Evolutionary conservation across 2,113 vertebrate genomes (phyloP), one percentile per base, ranked within the genome.

Genomic region (Myotis davidii): DNA sequence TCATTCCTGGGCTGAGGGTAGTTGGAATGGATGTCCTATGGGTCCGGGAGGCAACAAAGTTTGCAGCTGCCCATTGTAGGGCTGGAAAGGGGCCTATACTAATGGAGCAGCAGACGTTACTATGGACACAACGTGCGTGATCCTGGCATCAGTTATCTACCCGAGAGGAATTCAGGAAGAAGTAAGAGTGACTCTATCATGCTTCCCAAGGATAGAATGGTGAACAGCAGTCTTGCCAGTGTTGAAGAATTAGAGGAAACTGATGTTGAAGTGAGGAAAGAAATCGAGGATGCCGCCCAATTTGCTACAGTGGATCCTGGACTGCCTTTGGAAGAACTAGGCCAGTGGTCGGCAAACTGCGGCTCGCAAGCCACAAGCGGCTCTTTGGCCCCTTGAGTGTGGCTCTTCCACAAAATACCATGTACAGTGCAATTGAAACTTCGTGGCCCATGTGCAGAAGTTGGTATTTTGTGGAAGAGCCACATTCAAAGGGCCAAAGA

Each of bases 111-210:
- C 98, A 99, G 98, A 99, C 99, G 99, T 95, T 99, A 99, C 91
- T 99, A 99, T 82, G 99, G 99, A 96, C 98, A 99, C 97, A 99
- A 99, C 96, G 99, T 99, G 99, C 99, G 98, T 54, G 99, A 99
- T 93, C 99, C 99, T 32, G 99, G 99, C 34, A 97, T 99, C 98
- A 99, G 99, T 98, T 99, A 99, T 97, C 99, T 98, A 34, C 99
- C 99, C 32, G 99, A 96, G 99, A 99, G 97, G 99, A 99, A 99
- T 99, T 98, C 98, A 54, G 54, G 54, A 54, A 54, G 54, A 99
- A 98, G 99, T 99, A 77, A 99, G 99, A 96, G 99, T 70, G 99
- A 99, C 97, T 98, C 99, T 86, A 99, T 99, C 98, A 99, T 98
- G 74, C 7, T 99, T 98, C 98, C 99, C 94, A 99, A 20, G 54